Percentiles rank a stretch among this genome's conserved stretches.
Evolutionary conservation across 2,797 vertebrate species (phyloP).

Genomic region (Sebastes oblongus): DNA sequence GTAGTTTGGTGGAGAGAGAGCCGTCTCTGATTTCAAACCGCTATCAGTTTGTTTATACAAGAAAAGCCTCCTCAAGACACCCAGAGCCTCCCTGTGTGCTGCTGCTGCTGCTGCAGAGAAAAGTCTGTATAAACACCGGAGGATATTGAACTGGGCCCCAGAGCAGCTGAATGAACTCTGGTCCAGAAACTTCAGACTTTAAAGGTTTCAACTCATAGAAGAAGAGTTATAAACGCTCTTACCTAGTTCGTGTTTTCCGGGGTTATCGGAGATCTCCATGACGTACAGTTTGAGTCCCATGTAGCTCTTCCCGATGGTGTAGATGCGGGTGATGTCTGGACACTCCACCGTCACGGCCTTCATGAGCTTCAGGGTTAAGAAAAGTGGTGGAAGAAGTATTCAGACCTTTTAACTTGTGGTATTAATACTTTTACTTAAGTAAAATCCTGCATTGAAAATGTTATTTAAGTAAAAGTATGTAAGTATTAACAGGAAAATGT

Average conservation of each 20-base stretch:
- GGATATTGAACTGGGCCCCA: conserved; percentile 14
- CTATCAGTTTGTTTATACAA: conserved; percentile 58
- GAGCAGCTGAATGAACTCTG: neutral
- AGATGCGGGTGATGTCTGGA: conserved; percentile 91
- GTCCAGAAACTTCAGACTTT: neutral
- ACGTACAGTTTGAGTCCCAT: conserved; percentile 91
- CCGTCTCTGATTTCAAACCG: neutral
- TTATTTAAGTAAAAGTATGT: neutral
- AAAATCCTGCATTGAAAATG: neutral
- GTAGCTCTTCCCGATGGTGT: conserved; percentile 94
- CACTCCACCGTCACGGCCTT: conserved; percentile 85
- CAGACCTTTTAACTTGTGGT: neutral
- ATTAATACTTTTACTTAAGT: too few species aligned
- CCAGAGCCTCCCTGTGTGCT: neutral
- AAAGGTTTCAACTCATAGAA: neutral
- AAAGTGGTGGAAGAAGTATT: neutral
- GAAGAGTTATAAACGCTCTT: conserved; percentile 12
- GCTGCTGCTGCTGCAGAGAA: conserved; percentile 16
- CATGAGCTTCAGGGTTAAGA: conserved; percentile 76
- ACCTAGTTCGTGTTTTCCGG: conserved; percentile 92
- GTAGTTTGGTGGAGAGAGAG: neutral
- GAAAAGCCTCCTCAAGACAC: conserved; percentile 19
- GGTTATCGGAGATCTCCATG: conserved; percentile 95
- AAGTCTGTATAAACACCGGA: conserved; percentile 46
- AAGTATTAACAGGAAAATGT: too few species aligned